These are phyloP conservation scores for Chiroxiphia lanceolata DNA, from an alignment of 2,797 vertebrate genomes.

Conservation along the genomic window DNA sequence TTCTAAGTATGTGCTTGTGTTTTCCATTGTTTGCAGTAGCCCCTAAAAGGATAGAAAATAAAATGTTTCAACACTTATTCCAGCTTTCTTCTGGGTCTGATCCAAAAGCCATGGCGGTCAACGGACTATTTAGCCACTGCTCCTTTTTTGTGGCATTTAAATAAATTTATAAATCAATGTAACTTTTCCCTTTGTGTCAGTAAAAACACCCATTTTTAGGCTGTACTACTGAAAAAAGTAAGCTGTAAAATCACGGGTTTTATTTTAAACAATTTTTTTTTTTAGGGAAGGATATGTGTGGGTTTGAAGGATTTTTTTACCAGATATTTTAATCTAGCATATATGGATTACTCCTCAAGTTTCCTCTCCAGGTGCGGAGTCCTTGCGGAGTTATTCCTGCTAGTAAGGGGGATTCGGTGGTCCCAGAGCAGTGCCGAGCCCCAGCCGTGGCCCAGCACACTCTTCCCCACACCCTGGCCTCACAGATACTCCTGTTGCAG, in stretches of 20 bases:
- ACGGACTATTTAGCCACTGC: neutral
- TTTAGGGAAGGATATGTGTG: neutral
- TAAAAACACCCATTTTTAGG: neutral
- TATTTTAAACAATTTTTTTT: neutral
- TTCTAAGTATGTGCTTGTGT: slow-evolving; percentile 60
- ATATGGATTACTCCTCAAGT: neutral
- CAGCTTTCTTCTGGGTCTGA: slow-evolving; percentile 8
- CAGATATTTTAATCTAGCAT: slow-evolving; percentile 1
- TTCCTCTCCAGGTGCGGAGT: slow-evolving; percentile 56
- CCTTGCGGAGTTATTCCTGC: neutral
- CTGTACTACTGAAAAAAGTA: neutral
- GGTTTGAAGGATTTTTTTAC: slow-evolving; percentile 45
- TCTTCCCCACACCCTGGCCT: neutral
- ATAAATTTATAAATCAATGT: slow-evolving; percentile 2
- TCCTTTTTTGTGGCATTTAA: neutral
- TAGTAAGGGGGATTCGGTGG: neutral
- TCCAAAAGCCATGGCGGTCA: slow-evolving; percentile 28
- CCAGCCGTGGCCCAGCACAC: neutral
- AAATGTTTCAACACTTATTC: slow-evolving; percentile 32
- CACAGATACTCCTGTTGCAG: neutral
- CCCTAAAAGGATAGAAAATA: slow-evolving; percentile 42
- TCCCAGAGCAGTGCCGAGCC: neutral
- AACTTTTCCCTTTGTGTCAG: slow-evolving; percentile 3
- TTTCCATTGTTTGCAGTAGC: slow-evolving; percentile 64
- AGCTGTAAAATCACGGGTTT: neutral